Base-by-base conservation (phyloP, 2,797 vertebrate species). In the Crypturellus tataupa region DNA sequence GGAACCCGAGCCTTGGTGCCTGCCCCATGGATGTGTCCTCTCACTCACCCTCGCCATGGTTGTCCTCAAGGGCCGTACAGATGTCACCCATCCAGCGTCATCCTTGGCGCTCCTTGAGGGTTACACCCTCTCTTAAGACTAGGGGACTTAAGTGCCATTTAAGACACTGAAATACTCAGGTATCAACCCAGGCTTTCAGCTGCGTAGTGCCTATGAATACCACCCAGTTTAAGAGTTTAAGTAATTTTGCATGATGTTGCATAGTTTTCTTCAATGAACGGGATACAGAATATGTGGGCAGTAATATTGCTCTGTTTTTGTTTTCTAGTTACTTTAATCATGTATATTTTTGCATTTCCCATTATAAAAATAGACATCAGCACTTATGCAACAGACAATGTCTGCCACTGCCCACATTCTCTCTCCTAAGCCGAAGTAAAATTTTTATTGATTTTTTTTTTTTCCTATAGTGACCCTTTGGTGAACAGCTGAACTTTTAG, bases 331-430 rank as follows among this genome's bases (percentile, higher is more conserved):
- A 31, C 12, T 56, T 93, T 60, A 42, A 47, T 35, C 17, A 13
- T 14, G 9, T 35, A 4, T 31, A 13, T 23, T 84, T 91, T 93
- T 88, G 3, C 42, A 24, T 85, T 90, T 23, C 5, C 12, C n/a
- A 3, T 65, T 84, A 79, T 13, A 21, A 33, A 84, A 64, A 39
- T 33, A 33, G 9, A 37, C 9, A 53, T 2, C 5, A 0, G 0
- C 24, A 33, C 18, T 88, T 76, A n/a, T 0, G 27, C n/a, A 11
- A 18, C 19, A 35, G 39, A 31, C 17, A 63, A 23, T 16, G 25
- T 80, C 59, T 60, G 39, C 27, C 0, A 0, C 17, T 42, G 8
- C 37, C 83, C 19, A 40, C 6, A 3, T 64, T 47, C 5, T 51
- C 33, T 68, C 29, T 77, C 71, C 12, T 49, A 7, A 21, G 15